Evolutionary conservation across 1,140 invertebrate species (phyloP), one percentile per base, ranked within the genome.

Genomic region (Chrysoperla carnea): DNA sequence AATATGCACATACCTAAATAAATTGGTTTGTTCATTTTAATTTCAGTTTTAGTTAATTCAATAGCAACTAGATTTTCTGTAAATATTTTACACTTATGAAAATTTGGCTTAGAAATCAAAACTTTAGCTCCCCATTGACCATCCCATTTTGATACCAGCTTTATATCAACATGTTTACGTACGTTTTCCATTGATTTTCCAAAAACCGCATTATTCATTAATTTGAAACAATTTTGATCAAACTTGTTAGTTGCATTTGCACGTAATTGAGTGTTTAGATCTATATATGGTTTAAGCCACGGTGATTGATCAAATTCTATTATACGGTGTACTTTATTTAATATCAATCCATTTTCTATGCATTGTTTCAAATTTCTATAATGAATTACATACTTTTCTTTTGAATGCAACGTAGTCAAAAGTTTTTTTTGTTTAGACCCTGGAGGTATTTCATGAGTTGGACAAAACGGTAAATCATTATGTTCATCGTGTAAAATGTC

Each of bases 131-230:
- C 53, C 40, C 55, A 43, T 36, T 9, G 35, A 52, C 51, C 55
- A 28, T 59, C 46, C 56, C 60, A 61, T 9, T 49, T 29, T 6
- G 50, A 53, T 28, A 56, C 28, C 9, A 67, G 43, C 54, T 54
- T 56, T 3, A 69, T 52, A 51, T 65, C 51, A 23, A 54, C 52
- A 48, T 56, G 48, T 43, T 67, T 65, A 44, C 58, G 52, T 8
- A 63, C 50, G 52, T 68, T 67, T 55, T 68, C 63, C 54, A 66
- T 66, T 1, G 59, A 62, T 57, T 66, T 66, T 2, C 61, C 65
- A 50, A 61, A 69, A 11, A 65, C 50, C 5, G 57, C 51, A 52
- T 69, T 68, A 48, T 64, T 64, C 48, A 68, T 56, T 41, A 68
- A 7, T 27, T 40, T 40, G 7, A 6, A 40, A 3, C 29, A 40